Percentiles rank a stretch among this genome's conserved stretches.
phyloP scores from a whole-genome alignment of 1,140 invertebrate genomes.

The Lepidurus packardi region DNA sequence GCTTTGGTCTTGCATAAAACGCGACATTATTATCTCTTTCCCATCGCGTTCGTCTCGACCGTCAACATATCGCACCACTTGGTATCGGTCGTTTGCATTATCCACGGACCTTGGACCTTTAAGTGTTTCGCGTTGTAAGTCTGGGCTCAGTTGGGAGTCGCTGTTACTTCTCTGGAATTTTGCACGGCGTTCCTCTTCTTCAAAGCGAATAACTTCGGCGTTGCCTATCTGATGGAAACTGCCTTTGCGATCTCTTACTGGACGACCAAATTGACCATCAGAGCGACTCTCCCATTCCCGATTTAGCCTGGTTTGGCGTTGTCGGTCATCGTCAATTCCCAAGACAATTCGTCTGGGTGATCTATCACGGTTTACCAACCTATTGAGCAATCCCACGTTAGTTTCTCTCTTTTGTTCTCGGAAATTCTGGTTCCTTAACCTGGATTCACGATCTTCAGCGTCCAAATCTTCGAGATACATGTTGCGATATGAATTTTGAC shows the following conservation, averaged over 20 bases:
- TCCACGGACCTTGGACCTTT: not conserved
- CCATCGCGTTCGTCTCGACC: conserved; percentile 52
- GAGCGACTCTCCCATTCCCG: not conserved
- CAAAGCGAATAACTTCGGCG: not conserved
- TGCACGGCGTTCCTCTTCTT: not conserved
- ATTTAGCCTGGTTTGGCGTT: not conserved
- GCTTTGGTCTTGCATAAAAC: conserved; percentile 72
- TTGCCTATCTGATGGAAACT: not conserved
- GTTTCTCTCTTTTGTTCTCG: not conserved
- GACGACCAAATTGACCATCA: not conserved
- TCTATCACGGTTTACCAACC: not conserved
- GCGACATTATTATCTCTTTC: conserved; percentile 69
- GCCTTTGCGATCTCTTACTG: not conserved
- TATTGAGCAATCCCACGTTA: not conserved
- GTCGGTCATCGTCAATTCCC: not conserved
- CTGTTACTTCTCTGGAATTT: conserved; percentile 41
- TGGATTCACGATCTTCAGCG: not conserved
- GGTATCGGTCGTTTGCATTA: not conserved
- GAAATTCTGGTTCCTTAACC: not conserved
- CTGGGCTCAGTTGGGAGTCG: conserved; percentile 44
- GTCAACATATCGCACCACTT: conserved; percentile 27
- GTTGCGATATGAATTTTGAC: not conserved
- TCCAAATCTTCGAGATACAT: conserved; percentile 24
- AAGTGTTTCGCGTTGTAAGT: conserved; percentile 55
- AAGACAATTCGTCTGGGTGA: not conserved